Percentiles rank a stretch among this genome's conserved stretches.
phyloP scores from a whole-genome alignment of 2,888 invertebrate species.

The Panorpa germanica region DNA sequence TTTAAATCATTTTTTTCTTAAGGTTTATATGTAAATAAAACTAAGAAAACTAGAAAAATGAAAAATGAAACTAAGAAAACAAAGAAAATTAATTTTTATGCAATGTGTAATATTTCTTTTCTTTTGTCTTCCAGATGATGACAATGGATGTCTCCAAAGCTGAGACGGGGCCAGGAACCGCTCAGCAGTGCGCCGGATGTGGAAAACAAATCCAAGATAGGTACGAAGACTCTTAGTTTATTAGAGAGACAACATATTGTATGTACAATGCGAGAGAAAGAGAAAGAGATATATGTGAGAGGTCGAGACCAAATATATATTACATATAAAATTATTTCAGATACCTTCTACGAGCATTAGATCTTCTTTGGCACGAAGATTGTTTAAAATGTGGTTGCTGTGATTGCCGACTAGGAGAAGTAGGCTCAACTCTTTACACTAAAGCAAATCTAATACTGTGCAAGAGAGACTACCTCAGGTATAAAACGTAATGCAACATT shows the following conservation, averaged over 20 bases:
- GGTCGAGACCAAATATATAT: no score
- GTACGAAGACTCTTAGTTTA: no score
- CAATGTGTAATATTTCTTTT: no score
- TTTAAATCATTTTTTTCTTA: no score
- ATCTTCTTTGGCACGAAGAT: slow-evolving; percentile 95
- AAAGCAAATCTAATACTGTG: slow-evolving; percentile 91
- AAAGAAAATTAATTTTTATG: no score
- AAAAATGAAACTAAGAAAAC: no score
- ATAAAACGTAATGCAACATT: no score
- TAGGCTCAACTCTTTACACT: slow-evolving; percentile 87
- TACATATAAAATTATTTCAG: no score
- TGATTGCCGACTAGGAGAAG: slow-evolving; percentile 90
- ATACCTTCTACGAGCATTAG: slow-evolving; percentile 77
- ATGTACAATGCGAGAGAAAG: background rate
- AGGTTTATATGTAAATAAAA: no score
- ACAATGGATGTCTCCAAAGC: slow-evolving; percentile 81
- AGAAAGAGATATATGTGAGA: no score
- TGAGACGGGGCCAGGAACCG: slow-evolving; percentile 31
- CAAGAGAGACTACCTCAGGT: slow-evolving; percentile 91
- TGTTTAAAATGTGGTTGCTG: slow-evolving; percentile 95
- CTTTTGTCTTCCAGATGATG: slow-evolving; percentile 32
- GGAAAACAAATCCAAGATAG: slow-evolving; percentile 85
- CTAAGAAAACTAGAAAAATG: no score
- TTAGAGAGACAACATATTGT: slow-evolving; percentile 18
- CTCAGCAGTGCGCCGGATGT: slow-evolving; percentile 82